Base-by-base conservation (phyloP, 2,113 vertebrate genomes). In the Pomatorhinus ruficollis region DNA sequence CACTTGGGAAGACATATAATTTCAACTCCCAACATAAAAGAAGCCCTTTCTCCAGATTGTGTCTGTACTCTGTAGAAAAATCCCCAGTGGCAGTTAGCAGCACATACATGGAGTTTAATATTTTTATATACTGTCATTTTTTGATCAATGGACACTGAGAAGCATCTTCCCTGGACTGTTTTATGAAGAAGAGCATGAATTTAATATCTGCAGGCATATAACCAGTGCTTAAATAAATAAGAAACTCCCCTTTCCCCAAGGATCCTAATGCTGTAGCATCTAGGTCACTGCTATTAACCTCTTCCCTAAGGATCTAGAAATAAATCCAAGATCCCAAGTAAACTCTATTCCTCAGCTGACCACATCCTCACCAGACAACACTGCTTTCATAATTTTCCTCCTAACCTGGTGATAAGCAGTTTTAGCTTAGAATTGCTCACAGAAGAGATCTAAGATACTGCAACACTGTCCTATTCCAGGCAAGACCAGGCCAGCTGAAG, bases 161-260 rank as follows among this genome's bases (percentile, higher is more conserved):
- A 85, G 57, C 50, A 87, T 52, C 44, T 90, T 92, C 23, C 7
- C 33, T 92, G 63, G 39, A 54, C 20, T 74, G 8, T 54, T 89
- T 93, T 60, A 95, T 37, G 50, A 95, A 63, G 54, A 95, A 93
- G 27, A 83, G 61, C 54, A 61, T 81, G 63, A 88, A 92, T 94
- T 85, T 89, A 89, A 16, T 87, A 88, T 60, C 82, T 87, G 49
- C 54, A 92, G 78, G 54, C 56, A 87, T 49, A 89, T 42, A 87
- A 63, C 50, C n/a, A 66, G 24, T 59, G 27, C 54, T 75, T 92
- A 83, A 71, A 90, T 53, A 93, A 90, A 50, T 59, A 87, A 91
- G 64, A 70, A 61, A 85, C 22, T 49, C 40, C 52, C 11, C 16
- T 66, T 22, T 88, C 88, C 75, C 82, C 13, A 17, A 37, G 64